These are phyloP conservation scores for Chrysotoxum bicinctum DNA, from an alignment of 2,888 invertebrate species.

Conservation along the genomic window DNA sequence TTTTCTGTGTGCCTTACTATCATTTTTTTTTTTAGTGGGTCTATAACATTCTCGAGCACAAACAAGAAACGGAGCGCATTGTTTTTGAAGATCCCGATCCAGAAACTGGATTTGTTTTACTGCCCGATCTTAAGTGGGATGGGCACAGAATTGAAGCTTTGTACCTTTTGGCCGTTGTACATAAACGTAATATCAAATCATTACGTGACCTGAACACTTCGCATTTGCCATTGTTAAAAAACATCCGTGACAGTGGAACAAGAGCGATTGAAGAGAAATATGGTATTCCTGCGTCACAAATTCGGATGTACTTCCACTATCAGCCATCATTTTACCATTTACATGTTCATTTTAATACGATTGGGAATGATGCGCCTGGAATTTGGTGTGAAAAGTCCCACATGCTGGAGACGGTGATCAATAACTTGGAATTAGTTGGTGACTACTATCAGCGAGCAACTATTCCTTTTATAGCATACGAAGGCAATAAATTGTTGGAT, in stretches of 20 bases:
- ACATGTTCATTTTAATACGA: conserved; percentile 94
- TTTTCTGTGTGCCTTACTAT: background rate
- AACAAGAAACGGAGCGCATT: conserved; percentile 93
- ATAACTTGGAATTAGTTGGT: conserved; percentile 91
- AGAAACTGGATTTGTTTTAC: conserved; percentile 91
- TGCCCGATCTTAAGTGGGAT: conserved; percentile 99
- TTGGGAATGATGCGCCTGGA: conserved; percentile 91
- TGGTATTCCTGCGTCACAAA: conserved; percentile 86
- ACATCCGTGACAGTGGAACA: conserved; percentile 89
- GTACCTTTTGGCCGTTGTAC: conserved; percentile 92
- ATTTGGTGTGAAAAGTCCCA: conserved; percentile 93
- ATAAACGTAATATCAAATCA: conserved; percentile 89
- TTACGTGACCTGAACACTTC: conserved; percentile 90
- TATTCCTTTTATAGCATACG: conserved; percentile 90
- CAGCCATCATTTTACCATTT: conserved; percentile 98
- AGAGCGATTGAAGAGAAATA: conserved; percentile 91
- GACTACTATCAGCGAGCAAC: conserved; percentile 93
- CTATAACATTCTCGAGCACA: conserved; percentile 96
- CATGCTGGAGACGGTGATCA: conserved; percentile 92
- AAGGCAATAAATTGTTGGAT: conserved; percentile 88
- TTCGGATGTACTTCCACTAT: conserved; percentile 95
- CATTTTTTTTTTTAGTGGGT: conserved; percentile 89
- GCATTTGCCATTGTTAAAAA: conserved; percentile 92
- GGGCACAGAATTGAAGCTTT: conserved; percentile 88
- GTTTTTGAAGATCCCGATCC: conserved; percentile 89